These are phyloP conservation scores for Gavialis gangeticus DNA, from an alignment of 2,113 vertebrate species.

Conservation along the genomic window DNA sequence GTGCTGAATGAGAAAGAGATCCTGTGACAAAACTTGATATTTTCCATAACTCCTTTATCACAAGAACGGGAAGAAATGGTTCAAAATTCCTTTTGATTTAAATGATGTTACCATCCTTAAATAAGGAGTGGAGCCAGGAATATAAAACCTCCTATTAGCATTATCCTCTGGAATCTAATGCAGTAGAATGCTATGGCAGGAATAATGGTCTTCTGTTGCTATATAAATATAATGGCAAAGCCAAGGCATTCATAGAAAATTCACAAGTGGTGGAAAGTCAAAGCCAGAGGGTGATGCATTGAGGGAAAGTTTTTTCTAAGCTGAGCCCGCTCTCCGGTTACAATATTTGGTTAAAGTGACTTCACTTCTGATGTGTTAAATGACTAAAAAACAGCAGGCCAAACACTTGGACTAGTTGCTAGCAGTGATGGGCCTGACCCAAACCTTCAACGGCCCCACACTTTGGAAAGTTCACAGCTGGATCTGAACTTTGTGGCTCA, in stretches of 20 bases:
- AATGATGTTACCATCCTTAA: background rate
- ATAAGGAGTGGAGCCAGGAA: background rate
- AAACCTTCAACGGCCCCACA: slow-evolving; percentile 16
- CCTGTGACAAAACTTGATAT: background rate
- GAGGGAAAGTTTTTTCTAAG: slow-evolving; percentile 54
- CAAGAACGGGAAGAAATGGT: background rate
- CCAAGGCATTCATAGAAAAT: background rate
- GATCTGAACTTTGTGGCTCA: slow-evolving; percentile 50
- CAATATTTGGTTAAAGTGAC: slow-evolving; percentile 66
- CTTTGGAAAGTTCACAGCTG: slow-evolving; percentile 69
- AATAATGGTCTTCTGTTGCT: background rate
- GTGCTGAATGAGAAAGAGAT: background rate
- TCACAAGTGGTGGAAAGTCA: slow-evolving; percentile 26
- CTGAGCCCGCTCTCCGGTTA: slow-evolving; percentile 60
- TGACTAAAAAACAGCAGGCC: slow-evolving; percentile 47
- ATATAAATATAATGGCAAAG: background rate
- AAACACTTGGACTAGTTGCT: slow-evolving; percentile 68
- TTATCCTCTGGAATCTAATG: background rate
- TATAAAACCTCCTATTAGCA: background rate
- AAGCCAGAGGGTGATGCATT: slow-evolving; percentile 53
- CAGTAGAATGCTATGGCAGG: fast-evolving
- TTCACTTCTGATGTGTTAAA: slow-evolving; percentile 47
- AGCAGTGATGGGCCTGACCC: slow-evolving; percentile 58
- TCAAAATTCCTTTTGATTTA: background rate
- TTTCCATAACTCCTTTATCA: background rate